phyloP scores from a whole-genome alignment of 2,797 vertebrate genomes.

The Gambelia wislizenii region DNA sequence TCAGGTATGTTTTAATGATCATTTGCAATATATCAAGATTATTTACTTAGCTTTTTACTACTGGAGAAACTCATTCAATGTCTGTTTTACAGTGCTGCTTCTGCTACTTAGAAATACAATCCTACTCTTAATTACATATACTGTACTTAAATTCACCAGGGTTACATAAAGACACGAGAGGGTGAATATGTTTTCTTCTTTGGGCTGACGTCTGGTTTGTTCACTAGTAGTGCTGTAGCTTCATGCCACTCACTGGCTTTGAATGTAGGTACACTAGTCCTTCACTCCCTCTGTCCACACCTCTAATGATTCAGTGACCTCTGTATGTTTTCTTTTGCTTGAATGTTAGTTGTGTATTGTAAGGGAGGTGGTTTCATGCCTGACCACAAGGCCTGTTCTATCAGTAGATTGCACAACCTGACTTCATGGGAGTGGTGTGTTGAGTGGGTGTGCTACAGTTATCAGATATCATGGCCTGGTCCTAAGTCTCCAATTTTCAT shows the following conservation, averaged over 20 bases:
- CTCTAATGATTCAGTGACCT: neutral
- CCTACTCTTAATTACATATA: neutral
- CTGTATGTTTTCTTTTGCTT: neutral
- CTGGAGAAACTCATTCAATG: neutral
- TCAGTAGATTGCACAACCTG: neutral
- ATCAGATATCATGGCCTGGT: too few relatives aligned
- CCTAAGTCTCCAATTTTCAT: too few relatives aligned
- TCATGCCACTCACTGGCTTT: neutral
- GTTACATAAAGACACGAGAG: neutral
- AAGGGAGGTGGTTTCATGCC: neutral
- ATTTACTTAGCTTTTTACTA: neutral
- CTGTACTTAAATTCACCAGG: neutral
- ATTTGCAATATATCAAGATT: slow-evolving; percentile 5
- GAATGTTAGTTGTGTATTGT: neutral
- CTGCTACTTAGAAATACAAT: neutral
- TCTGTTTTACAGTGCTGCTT: neutral
- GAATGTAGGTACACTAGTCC: neutral
- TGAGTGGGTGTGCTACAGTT: neutral
- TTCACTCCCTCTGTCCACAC: neutral
- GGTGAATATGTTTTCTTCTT: neutral
- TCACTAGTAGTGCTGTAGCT: neutral
- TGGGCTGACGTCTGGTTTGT: neutral
- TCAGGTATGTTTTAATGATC: neutral
- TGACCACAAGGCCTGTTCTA: neutral
- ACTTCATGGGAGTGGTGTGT: neutral